Conservation (phyloP, 2,797 vertebrate genomes). For the Neoniphon sammara region DNA sequence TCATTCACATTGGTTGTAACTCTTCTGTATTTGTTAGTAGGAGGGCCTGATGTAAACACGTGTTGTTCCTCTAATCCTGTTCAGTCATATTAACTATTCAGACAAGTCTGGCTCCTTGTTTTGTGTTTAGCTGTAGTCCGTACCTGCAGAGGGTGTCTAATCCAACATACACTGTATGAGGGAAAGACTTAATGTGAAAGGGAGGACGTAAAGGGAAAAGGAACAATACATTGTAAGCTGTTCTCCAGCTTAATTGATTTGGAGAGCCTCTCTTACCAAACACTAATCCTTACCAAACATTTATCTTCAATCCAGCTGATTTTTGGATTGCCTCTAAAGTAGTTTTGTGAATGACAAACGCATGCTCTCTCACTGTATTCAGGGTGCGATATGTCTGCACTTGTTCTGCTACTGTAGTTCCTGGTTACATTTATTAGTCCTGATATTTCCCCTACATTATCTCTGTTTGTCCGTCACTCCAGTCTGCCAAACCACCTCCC, state of each 20-base stretch:
- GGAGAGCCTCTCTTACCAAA: constrained; percentile 46
- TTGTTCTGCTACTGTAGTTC: not conserved
- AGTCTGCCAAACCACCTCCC: constrained; percentile 36
- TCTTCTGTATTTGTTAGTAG: constrained; percentile 1
- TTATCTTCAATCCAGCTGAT: constrained; percentile 10
- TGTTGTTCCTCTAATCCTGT: not conserved
- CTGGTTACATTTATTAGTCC: not conserved
- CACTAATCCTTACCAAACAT: constrained; percentile 22
- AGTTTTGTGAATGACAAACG: constrained; percentile 25
- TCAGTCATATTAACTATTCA: not conserved
- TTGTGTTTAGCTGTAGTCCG: constrained; percentile 39
- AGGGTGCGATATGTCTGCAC: not conserved
- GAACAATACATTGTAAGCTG: constrained; percentile 8
- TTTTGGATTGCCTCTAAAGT: constrained; percentile 11
- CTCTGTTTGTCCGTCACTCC: constrained; percentile 47
- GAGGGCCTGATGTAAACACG: constrained; percentile 19
- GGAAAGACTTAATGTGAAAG: constrained; percentile 59
- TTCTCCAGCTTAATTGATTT: constrained; percentile 34
- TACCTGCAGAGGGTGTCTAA: constrained; percentile 33
- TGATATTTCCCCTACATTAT: constrained; percentile 4
- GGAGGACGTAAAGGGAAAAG: constrained; percentile 67
- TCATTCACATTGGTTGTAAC: constrained; percentile 11
- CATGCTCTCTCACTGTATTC: not conserved
- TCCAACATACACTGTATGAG: constrained; percentile 45
- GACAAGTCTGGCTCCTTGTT: constrained; percentile 65